phyloP scores from a whole-genome alignment of 2,888 invertebrate genomes.

The Aleiodes leptofemur region DNA sequence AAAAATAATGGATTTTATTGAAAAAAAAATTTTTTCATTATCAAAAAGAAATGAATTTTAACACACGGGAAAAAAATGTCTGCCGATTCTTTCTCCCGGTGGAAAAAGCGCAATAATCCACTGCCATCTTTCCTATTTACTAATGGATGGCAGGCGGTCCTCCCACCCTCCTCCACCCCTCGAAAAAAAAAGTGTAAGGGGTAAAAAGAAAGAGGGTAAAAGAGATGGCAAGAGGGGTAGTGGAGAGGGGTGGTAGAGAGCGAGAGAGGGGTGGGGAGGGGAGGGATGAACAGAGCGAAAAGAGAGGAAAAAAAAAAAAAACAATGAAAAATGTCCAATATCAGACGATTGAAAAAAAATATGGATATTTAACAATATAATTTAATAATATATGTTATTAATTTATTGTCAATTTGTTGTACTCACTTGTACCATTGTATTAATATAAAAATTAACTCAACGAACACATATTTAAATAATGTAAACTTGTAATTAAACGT shows the following conservation, averaged over 20 bases:
- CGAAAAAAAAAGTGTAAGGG: slow-evolving; percentile 12
- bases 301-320: slow-evolving; percentile 65
- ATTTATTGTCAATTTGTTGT: slow-evolving; percentile 53
- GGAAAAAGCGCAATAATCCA: slow-evolving; percentile 75
- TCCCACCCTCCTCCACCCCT: background rate
- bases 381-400: slow-evolving; percentile 29
- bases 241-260: slow-evolving; percentile 4
- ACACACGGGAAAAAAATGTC: slow-evolving; percentile 69
- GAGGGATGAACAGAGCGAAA: background rate
- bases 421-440: slow-evolving; percentile 74
- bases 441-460: slow-evolving; percentile 71
- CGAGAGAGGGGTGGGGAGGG: slow-evolving; percentile 16
- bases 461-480: slow-evolving; percentile 74
- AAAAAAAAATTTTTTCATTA: slow-evolving; percentile 5
- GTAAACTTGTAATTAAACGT: slow-evolving; percentile 73
- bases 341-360: slow-evolving; percentile 64
- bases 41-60: slow-evolving; percentile 14
- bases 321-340: slow-evolving; percentile 73
- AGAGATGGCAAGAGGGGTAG: too few relatives aligned
- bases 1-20: slow-evolving; percentile 19
- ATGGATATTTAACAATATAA: slow-evolving; percentile 49
- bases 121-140: slow-evolving; percentile 76
- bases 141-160: slow-evolving; percentile 71
- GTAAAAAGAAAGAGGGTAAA: slow-evolving; percentile 30
- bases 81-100: slow-evolving; percentile 63